Evolutionary conservation across 2,113 vertebrate species (phyloP).

Genomic region (Pimephales promelas): DNA sequence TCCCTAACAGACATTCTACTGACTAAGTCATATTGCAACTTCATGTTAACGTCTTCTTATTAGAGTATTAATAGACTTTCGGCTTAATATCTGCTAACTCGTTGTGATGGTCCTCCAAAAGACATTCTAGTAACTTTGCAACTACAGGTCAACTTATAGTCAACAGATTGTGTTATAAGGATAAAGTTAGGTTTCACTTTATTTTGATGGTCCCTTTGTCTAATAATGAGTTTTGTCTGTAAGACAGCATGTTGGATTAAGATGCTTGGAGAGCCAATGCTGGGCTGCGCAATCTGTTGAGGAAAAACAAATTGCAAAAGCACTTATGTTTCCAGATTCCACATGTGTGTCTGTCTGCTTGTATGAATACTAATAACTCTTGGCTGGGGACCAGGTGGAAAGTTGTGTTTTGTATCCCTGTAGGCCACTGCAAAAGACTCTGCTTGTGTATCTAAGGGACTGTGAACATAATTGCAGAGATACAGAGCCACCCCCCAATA

Average conservation of each 20-base stretch:
- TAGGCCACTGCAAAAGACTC: slow-evolving; percentile 40
- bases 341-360: slow-evolving; percentile 28
- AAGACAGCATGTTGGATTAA: background rate
- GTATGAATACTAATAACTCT: no score
- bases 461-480: slow-evolving; percentile 60
- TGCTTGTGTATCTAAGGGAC: slow-evolving; percentile 61
- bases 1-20: no score
- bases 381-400: slow-evolving; percentile 65
- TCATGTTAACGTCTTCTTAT: no score
- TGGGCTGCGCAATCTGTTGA: slow-evolving; percentile 66
- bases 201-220: no score
- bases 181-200: no score
- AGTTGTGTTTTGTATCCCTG: slow-evolving; percentile 61
- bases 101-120: no score
- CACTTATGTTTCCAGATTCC: slow-evolving; percentile 44
- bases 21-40: no score
- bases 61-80: no score
- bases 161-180: no score
- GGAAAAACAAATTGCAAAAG: slow-evolving; percentile 68
- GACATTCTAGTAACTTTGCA: no score
- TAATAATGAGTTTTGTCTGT: background rate
- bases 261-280: slow-evolving; percentile 52
- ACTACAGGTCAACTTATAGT: no score
- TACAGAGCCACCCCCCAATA: slow-evolving; percentile 51
- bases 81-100: no score